Base-by-base conservation (phyloP, 2,797 vertebrate species). In the Florisuga fusca region DNA sequence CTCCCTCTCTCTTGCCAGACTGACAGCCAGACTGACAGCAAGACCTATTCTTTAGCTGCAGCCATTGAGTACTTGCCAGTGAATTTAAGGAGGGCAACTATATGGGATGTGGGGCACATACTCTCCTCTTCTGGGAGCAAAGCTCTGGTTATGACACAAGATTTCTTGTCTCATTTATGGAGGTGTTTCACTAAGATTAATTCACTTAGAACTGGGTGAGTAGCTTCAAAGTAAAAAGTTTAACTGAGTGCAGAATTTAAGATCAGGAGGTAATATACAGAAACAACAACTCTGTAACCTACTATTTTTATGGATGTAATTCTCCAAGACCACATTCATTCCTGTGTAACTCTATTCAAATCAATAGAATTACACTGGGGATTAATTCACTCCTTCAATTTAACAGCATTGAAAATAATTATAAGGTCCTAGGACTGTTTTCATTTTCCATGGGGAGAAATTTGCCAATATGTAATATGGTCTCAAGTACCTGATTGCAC, bases 371-470 rank as follows among this genome's bases (percentile, higher is more conserved):
- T 74, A 69, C 91, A 72, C 61, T 29, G 29, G 94, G 81, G 87
- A 92, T 95, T 96, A 96, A 97, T 96, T 97, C 81, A 84, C 91
- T 89, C 78, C 87, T 97, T 95, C 93, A 93, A 95, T 96, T 93
- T 96, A 94, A 96, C 93, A 66, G 31, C 72, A 95, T 53, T 89
- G 81, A 90, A 95, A 97, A 94, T 80, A 97, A 97, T 95, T 96
- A 91, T 84, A 72, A 90, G 93, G 69, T 50, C 61, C 87, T 94
- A 83, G 78, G 85, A 95, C 62, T 87, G 38, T 53, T 96, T 97
- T 97, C 87, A 54, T 93, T 97, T 97, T 98, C 94, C 96, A 95
- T 58, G 74, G 93, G 92, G 94, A 94, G 51, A 95, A 95, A 97
- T 96, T 95, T 97, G 73, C 94, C 95, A 93, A 43, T 91, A 79